phyloP scores from a whole-genome alignment of 2,113 vertebrate species.

The Semnornis frantzii region DNA sequence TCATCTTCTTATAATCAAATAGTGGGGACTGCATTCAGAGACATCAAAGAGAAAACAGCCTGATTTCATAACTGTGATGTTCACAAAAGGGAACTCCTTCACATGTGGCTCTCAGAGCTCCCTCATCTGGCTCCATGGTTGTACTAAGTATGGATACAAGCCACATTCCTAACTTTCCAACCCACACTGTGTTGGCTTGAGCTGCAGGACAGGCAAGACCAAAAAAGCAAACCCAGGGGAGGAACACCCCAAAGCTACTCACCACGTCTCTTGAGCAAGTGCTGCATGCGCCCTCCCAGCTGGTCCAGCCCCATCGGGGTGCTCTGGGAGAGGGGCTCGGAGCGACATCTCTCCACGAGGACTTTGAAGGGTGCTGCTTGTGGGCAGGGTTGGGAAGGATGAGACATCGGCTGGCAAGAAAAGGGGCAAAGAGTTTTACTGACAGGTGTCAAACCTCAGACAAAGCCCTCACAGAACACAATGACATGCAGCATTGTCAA shows the following conservation, averaged over 20 bases:
- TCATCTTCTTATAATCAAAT: not conserved
- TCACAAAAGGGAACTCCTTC: not conserved
- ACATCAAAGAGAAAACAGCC: not conserved
- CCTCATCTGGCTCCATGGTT: not conserved
- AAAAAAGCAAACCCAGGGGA: too few relatives aligned
- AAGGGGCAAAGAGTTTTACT: conserved; percentile 6
- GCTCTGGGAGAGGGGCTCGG: conserved; percentile 83
- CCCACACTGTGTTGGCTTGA: not conserved
- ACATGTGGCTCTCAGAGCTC: not conserved
- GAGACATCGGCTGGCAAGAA: conserved; percentile 78
- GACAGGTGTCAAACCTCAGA: not conserved
- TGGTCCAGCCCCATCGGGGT: conserved; percentile 78
- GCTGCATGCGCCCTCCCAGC: conserved; percentile 73
- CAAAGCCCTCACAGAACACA: not conserved
- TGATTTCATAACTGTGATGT: not conserved
- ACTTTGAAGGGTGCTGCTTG: conserved; percentile 79
- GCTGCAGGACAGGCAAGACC: not conserved
- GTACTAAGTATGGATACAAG: rapidly evolving
- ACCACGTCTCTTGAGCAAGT: conserved; percentile 78
- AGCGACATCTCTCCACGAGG: conserved; percentile 85
- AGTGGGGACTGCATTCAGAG: not conserved
- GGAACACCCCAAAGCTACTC: not conserved
- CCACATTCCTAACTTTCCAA: not conserved
- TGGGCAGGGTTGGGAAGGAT: conserved; percentile 76
- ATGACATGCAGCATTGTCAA: rapidly evolving